A percentile compares a stretch with the other conserved stretches of the same genome.
These are phyloP conservation scores for Dromas ardeola DNA, from an alignment of 2,113 vertebrate species.

Conservation along the genomic window DNA sequence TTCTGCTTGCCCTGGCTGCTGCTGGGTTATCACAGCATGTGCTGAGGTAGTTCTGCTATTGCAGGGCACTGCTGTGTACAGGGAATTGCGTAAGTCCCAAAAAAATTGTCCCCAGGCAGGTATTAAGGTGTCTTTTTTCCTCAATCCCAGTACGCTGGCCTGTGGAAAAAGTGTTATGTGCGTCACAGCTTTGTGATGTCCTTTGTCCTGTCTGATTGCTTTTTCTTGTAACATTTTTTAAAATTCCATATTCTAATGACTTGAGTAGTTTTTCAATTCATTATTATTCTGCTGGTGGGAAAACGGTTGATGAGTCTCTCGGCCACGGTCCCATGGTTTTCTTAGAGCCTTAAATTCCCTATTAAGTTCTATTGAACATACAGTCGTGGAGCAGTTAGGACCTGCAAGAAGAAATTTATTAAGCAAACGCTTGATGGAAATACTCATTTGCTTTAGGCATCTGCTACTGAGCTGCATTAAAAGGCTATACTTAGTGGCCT, in stretches of 20 bases:
- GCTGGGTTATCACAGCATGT: neutral
- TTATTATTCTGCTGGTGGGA: neutral
- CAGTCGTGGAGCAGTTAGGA: neutral
- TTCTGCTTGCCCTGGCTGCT: neutral
- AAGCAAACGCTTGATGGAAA: neutral
- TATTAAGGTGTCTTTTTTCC: neutral
- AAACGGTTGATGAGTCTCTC: neutral
- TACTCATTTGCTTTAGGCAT: neutral
- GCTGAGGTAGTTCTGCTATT: neutral
- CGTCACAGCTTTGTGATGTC: neutral
- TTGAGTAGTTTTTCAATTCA: neutral
- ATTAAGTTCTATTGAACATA: neutral
- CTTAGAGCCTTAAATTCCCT: neutral
- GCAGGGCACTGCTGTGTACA: neutral
- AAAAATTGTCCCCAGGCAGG: neutral
- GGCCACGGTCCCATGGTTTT: neutral
- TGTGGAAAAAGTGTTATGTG: neutral
- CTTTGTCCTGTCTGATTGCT: neutral
- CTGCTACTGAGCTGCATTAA: neutral
- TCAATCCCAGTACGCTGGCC: neutral
- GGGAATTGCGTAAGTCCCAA: neutral
- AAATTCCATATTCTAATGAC: neutral
- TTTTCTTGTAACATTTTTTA: neutral
- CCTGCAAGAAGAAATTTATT: neutral
- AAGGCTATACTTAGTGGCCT: neutral